These are phyloP conservation scores for Micrasema longulum DNA, from an alignment of 1,140 invertebrate genomes.

Conservation along the genomic window DNA sequence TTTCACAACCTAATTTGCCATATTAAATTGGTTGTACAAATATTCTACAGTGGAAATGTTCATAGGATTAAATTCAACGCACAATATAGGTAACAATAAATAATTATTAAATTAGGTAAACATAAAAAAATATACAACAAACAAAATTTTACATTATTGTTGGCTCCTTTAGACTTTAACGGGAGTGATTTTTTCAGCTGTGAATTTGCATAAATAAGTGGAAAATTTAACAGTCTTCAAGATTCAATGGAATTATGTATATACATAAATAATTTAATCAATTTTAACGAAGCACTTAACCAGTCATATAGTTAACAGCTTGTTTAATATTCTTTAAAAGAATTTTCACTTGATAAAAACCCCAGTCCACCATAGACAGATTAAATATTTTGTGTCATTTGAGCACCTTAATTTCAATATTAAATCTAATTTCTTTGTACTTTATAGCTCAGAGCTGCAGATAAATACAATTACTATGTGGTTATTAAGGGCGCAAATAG, in stretches of 20 bases:
- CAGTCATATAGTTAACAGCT: no score
- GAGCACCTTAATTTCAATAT: background rate
- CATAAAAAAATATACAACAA: background rate
- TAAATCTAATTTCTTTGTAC: conserved; percentile 33
- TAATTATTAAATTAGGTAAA: conserved; percentile 4
- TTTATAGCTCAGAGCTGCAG: conserved; percentile 28
- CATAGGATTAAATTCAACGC: background rate
- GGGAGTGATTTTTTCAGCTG: no score
- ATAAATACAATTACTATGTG: background rate
- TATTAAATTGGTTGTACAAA: no score
- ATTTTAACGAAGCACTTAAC: no score
- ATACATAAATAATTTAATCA: no score
- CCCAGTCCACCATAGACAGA: background rate
- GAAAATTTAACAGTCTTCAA: conserved; percentile 21
- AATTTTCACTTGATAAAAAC: background rate
- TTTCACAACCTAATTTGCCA: no score
- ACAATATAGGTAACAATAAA: background rate
- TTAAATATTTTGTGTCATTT: conserved; percentile 28
- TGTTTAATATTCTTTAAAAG: no score
- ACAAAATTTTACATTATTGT: background rate
- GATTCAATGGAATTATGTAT: conserved; percentile 5
- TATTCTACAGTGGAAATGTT: no score
- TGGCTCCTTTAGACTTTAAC: no score
- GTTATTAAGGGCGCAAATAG: conserved; percentile 1
- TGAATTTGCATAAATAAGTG: no score